These are phyloP conservation scores for Donacobius atricapilla DNA, from an alignment of 2,113 vertebrate species.

Conservation along the genomic window DNA sequence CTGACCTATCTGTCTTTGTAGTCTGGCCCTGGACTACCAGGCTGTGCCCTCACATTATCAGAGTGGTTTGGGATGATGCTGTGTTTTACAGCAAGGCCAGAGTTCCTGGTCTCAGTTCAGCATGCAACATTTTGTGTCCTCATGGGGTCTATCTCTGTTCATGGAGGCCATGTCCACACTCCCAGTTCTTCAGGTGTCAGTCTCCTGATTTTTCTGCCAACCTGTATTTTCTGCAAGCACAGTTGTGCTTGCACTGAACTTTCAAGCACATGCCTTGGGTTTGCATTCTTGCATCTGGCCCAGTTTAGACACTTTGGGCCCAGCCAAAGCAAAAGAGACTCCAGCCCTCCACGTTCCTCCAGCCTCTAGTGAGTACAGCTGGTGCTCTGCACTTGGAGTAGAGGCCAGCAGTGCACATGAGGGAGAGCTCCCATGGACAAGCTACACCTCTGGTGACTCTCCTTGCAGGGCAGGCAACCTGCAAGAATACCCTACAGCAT, in stretches of 20 bases:
- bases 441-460: fast-evolving
- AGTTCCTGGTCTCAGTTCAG: not conserved
- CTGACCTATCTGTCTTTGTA: not conserved
- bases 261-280: not conserved
- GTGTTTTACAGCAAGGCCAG: not conserved
- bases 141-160: not conserved
- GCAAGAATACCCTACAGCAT: not conserved
- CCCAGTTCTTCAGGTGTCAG: not conserved
- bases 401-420: not conserved
- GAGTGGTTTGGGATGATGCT: not conserved
- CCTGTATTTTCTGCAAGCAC: not conserved
- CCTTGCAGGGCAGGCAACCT: not conserved
- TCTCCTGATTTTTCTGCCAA: not conserved
- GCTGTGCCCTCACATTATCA: not conserved
- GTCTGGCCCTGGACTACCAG: not conserved
- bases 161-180: fast-evolving
- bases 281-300: not conserved
- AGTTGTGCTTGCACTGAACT: not conserved
- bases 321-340: not conserved
- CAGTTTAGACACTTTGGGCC: not conserved
- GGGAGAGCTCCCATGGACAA: not conserved
- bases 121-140: not conserved
- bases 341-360: not conserved
- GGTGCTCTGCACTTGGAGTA: not conserved
- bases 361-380: not conserved